Evolutionary conservation across 2,888 invertebrate species (phyloP), one percentile per base, ranked within the genome.

Genomic region (Eristalis intricaria): DNA sequence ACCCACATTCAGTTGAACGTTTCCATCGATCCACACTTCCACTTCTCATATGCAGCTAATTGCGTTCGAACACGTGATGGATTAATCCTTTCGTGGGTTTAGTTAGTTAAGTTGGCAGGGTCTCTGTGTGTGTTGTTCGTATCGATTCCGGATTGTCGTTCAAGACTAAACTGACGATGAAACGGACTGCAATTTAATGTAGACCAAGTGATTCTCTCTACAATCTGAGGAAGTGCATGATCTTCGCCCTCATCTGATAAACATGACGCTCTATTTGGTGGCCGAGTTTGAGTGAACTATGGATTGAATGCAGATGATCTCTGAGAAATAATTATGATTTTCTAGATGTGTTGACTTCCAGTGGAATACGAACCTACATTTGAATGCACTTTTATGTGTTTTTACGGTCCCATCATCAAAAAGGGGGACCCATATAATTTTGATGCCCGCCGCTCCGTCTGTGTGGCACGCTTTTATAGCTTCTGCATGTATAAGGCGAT

Each of bases 21-120:
- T 65, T 64, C 26, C 38, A 68, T 61, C 68, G 73, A 70, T 26
- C 76, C 29, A 40, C 66, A 22, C 13, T 15, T 22, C 38, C 22
- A 32, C 29, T 43, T 11, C 26, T 29, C 19, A 26, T 11, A 10
- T 23, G 23, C n/a, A 58, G 64, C 43, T 74, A 38, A 75, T 64
- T 23, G 29, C 32, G 7, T 61, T 70, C 64, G 13, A 40, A 61
- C 79, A 84, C 84, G 84, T 79, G 84, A 84, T 74, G 11, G 7
- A 19, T 29, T n/a, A 15, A 63, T 50, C 50, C 50, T 50, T 50
- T 50, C 50, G 8, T 19, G 50, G 50, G 19, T 15, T 7, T n/a
- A n/a, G 19, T 43, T n/a, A 7, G 43, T 19, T 43, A 43, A 43
- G 43, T n/a, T 15, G 26, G 4, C 3, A n/a, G n/a, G n/a, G 43